Percentiles rank a stretch among this genome's conserved stretches.
These are phyloP conservation scores for Altica lythri DNA, from an alignment of 2,888 invertebrate genomes.

Conservation along the genomic window DNA sequence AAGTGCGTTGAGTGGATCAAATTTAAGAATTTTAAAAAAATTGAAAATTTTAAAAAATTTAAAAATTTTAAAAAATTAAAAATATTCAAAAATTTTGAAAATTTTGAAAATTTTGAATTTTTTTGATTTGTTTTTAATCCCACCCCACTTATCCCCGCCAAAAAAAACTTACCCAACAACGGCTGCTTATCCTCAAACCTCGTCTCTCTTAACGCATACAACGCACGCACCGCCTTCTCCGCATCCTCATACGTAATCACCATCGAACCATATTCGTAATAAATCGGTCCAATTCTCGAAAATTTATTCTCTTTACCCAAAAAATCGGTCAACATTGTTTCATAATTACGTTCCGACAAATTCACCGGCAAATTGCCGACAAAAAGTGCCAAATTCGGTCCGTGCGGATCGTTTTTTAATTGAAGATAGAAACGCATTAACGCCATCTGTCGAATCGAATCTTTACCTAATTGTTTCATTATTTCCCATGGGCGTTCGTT, in stretches of 20 bases:
- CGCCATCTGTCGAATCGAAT: slow-evolving; percentile 98
- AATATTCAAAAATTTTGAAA: too few species aligned
- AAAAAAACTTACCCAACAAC: slow-evolving; percentile 80
- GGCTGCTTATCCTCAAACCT: slow-evolving; percentile 97
- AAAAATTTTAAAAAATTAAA: too few species aligned
- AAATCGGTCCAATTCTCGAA: slow-evolving; percentile 95
- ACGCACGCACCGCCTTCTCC: slow-evolving; percentile 92
- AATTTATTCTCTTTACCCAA: slow-evolving; percentile 94
- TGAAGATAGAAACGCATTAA: slow-evolving; percentile 98
- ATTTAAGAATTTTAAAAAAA: too few species aligned
- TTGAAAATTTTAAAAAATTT: too few species aligned
- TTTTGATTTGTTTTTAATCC: too few species aligned
- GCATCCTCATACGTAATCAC: slow-evolving; percentile 98
- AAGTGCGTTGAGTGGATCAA: too few species aligned
- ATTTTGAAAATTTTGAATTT: too few species aligned
- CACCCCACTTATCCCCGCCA: too few species aligned
- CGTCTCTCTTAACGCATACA: slow-evolving; percentile 91
- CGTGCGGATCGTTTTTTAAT: slow-evolving; percentile 97
- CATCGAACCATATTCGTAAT: slow-evolving; percentile 99
- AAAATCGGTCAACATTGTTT: slow-evolving; percentile 94
- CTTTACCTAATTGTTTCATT: slow-evolving; percentile 86
- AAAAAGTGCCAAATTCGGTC: slow-evolving; percentile 94
- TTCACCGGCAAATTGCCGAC: slow-evolving; percentile 98
- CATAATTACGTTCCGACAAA: slow-evolving; percentile 95
- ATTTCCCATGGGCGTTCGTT: slow-evolving; percentile 92